These are phyloP conservation scores for Pseudolaguvia tuberculata DNA, from an alignment of 2,113 vertebrate genomes.

Conservation along the genomic window DNA sequence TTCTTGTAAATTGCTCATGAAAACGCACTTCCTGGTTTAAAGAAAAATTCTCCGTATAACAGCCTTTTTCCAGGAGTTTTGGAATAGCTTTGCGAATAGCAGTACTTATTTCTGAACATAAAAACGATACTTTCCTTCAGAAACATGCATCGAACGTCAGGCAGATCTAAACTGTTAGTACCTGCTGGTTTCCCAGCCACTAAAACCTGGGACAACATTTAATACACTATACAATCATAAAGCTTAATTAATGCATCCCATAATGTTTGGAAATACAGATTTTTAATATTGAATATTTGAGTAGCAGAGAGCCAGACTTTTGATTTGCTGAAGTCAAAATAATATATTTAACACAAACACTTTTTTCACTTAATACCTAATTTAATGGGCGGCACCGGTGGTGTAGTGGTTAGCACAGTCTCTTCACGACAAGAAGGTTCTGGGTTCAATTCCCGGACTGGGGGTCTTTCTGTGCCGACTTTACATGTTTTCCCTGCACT, in stretches of 20 bases:
- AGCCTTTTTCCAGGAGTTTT: constrained; percentile 1
- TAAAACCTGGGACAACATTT: not conserved
- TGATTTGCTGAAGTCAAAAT: not conserved
- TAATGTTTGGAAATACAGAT: not conserved
- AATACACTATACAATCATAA: not conserved
- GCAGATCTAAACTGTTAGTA: not conserved
- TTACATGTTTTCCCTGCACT: too few relatives aligned
- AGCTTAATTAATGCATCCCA: not conserved
- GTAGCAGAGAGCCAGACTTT: not conserved
- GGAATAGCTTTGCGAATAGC: too few relatives aligned
- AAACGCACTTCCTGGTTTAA: too few relatives aligned
- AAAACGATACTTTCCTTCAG: not conserved
- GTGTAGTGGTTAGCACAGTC: too few relatives aligned
- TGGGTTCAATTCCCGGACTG: too few relatives aligned
- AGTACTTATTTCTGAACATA: not conserved
- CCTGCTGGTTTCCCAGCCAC: not conserved
- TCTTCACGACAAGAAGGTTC: too few relatives aligned
- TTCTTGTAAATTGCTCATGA: constrained; percentile 6
- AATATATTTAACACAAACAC: not conserved
- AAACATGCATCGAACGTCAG: too few relatives aligned
- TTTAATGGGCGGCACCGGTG: too few relatives aligned
- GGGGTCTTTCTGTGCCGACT: too few relatives aligned
- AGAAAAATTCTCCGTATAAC: too few relatives aligned
- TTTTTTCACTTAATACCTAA: not conserved
- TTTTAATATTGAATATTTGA: not conserved